Base-by-base conservation (phyloP, 2,888 invertebrate genomes). In the Electrophaes corylata region DNA sequence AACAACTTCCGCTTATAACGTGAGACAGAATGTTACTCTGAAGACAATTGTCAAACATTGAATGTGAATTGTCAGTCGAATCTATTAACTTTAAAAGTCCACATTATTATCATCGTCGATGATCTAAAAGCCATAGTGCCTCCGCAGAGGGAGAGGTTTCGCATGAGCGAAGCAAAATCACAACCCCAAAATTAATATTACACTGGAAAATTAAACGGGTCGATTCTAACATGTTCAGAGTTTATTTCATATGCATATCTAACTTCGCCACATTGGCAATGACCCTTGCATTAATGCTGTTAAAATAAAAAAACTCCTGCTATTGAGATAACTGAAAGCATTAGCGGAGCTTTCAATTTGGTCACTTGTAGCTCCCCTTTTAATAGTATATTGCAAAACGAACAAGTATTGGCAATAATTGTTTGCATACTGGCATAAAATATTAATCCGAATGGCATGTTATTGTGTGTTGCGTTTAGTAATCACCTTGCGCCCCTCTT, bases 131-230 rank as follows among this genome's bases (percentile, higher is more conserved):
- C 70, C 72, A 69, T 67, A 47, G 67, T 76, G 75, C 37, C 39
- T 43, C 26, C 16, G 41, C 20, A 29, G 69, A 66, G 66, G 76
- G 75, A 79, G 78, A 67, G 73, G 75, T 71, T 71, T 73, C 71
- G 73, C 73, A 71, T 75, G 78, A 81, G 77, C 74, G 66, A 76
- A 69, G 69, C 75, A 72, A 76, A 82, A 82, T 82, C 81, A 75
- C 80, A 78, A 81, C 83, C 85, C 86, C 78, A 71, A 81, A 84
- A 85, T 84, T 83, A 83, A 83, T 83, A 84, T 80, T 66, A 84
- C 73, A 68, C 83, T 73, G 79, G 79, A 67, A 84, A 87, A 83
- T 88, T 82, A 83, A 88, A 84, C 70, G 70, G 76, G 69, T 65
- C 66, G 69, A 70, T 73, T 68, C 68, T 66, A 70, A 67, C 60